Percentiles rank a stretch among this genome's conserved stretches.
These are phyloP conservation scores for Callionymus lyra DNA, from an alignment of 2,113 vertebrate species.

Conservation along the genomic window DNA sequence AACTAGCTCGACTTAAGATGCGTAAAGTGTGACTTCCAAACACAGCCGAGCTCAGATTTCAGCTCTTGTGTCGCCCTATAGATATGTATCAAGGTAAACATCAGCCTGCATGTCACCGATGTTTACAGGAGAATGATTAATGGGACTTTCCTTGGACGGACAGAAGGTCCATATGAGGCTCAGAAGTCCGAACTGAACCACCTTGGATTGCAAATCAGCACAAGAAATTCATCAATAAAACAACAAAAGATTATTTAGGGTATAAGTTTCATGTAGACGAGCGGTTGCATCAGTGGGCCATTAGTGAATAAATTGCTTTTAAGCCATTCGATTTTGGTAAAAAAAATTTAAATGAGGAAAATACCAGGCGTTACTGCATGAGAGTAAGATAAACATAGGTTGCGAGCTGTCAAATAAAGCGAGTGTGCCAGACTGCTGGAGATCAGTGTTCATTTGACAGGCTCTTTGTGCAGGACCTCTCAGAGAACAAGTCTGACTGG, in stretches of 20 bases:
- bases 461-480: conserved; percentile 33
- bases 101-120: conserved; percentile 67
- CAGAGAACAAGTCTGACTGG: conserved; percentile 37
- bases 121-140: conserved; percentile 75
- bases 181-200: conserved; percentile 25
- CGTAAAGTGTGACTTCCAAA: conserved; percentile 46
- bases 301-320: conserved; percentile 18
- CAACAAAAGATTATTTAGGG: conserved; percentile 24
- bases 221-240: conserved; percentile 33
- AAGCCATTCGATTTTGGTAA: too few species aligned
- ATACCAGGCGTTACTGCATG: conserved; percentile 46
- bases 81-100: conserved; percentile 66
- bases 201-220: conserved; percentile 26
- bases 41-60: conserved; percentile 57
- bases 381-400: conserved; percentile 43
- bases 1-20: too few species aligned
- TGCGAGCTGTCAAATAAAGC: conserved; percentile 52
- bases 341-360: conserved; percentile 12
- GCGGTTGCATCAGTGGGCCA: conserved; percentile 4
- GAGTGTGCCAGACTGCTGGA: conserved; percentile 20
- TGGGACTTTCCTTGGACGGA: conserved; percentile 58
- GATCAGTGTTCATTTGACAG: conserved; percentile 33
- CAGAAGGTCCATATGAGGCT: conserved; percentile 14
- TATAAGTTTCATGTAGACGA: conserved; percentile 4
- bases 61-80: conserved; percentile 59